A percentile compares a stretch with the other conserved stretches of the same genome.
Conservation (phyloP, 23 tunicate species). For the Ascidia mentula region DNA sequence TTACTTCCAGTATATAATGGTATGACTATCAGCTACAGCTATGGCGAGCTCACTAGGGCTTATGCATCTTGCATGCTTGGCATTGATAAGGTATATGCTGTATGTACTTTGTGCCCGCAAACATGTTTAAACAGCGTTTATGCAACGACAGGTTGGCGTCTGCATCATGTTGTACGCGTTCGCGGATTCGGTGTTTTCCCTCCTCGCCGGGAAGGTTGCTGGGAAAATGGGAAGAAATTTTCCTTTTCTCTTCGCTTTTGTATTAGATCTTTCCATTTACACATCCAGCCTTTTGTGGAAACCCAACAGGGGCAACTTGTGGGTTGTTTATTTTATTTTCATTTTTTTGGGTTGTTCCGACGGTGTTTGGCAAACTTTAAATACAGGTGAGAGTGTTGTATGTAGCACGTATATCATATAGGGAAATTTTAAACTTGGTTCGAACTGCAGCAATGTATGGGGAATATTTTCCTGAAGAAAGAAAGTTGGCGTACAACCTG, state of each 20-base stretch:
- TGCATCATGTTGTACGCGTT: constrained; percentile 36
- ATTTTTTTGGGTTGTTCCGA: constrained; percentile 33
- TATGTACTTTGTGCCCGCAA: no score
- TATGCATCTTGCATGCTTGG: constrained; percentile 48
- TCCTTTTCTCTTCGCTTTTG: constrained; percentile 27
- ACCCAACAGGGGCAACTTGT: not conserved
- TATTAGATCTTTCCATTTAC: constrained; percentile 31
- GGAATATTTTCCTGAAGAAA: not conserved
- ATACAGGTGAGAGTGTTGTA: constrained; percentile 19
- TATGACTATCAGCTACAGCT: constrained; percentile 10
- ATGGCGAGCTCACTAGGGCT: constrained; percentile 38
- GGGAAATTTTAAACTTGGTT: no score
- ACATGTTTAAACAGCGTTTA: no score
- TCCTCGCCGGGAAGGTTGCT: constrained; percentile 36
- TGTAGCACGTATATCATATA: no score
- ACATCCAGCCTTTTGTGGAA: constrained; percentile 26
- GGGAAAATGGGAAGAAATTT: constrained; percentile 47
- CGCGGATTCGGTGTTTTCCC: constrained; percentile 12
- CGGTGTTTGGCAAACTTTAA: constrained; percentile 44
- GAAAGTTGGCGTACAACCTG: not conserved
- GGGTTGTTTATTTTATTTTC: constrained; percentile 31
- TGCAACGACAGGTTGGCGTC: constrained; percentile 27
- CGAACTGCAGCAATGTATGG: not conserved
- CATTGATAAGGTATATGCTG: constrained; percentile 1
- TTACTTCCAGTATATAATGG: constrained; percentile 50